Conservation (phyloP, 1,140 invertebrate genomes). For the Heliconius congener region DNA sequence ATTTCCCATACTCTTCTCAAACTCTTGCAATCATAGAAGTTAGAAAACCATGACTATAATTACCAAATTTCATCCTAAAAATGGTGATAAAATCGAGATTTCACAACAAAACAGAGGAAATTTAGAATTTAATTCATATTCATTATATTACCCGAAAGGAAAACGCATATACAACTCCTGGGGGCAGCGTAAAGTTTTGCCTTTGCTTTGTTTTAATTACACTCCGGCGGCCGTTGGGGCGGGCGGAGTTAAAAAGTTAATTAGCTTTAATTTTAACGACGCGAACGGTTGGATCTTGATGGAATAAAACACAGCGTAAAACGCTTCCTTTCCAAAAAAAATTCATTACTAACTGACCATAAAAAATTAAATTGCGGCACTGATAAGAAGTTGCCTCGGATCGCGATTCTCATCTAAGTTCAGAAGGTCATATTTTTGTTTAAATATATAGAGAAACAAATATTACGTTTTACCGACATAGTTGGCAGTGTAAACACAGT, state of each 20-base stretch:
- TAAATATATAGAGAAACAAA: too few species aligned
- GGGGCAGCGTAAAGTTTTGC: constrained; percentile 62
- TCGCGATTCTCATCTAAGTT: background rate
- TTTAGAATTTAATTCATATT: constrained; percentile 34
- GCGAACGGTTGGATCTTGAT: constrained; percentile 45
- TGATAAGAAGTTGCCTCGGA: constrained; percentile 21
- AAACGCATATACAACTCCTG: constrained; percentile 59
- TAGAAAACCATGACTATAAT: background rate
- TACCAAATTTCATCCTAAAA: constrained; percentile 2
- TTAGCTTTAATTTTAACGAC: constrained; percentile 65
- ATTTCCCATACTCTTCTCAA: background rate
- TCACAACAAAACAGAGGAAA: constrained; percentile 21
- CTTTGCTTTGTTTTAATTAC: constrained; percentile 77
- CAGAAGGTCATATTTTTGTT: background rate
- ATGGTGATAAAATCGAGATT: constrained; percentile 14
- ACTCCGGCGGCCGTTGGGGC: constrained; percentile 49
- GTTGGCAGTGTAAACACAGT: too few species aligned
- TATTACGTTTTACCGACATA: too few species aligned
- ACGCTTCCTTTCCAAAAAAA: constrained; percentile 29
- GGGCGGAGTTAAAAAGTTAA: constrained; percentile 70
- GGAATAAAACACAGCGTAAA: constrained; percentile 36
- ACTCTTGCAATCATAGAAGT: background rate
- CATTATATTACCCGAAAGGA: constrained; percentile 44
- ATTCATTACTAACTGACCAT: constrained; percentile 28
- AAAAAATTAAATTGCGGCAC: constrained; percentile 26